phyloP scores from a whole-genome alignment of 2,113 vertebrate species.

The Orycteropus afer region DNA sequence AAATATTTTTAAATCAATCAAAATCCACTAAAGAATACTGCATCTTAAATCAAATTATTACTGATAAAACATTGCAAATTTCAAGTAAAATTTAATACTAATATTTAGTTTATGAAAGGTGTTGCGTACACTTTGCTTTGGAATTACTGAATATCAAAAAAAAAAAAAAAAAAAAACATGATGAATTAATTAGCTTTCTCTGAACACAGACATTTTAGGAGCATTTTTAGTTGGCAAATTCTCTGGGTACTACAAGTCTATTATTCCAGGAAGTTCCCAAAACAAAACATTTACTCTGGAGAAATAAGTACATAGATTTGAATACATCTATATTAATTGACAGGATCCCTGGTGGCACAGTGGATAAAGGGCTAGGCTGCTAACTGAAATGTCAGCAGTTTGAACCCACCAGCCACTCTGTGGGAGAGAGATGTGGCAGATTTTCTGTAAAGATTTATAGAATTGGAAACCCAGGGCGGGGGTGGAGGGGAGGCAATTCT shows the following conservation, averaged over 20 bases:
- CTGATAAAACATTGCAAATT: background rate
- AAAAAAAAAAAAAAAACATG: background rate
- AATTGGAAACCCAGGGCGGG: no score
- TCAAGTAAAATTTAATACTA: slow-evolving; percentile 10
- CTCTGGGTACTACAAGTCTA: slow-evolving; percentile 3
- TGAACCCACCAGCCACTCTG: background rate
- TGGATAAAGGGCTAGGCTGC: background rate
- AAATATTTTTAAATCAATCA: slow-evolving; percentile 2
- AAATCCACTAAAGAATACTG: slow-evolving; percentile 8
- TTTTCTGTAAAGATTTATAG: background rate
- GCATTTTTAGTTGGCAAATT: slow-evolving; percentile 53
- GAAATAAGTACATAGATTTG: slow-evolving; percentile 48
- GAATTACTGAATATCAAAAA: background rate
- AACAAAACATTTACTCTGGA: slow-evolving; percentile 69
- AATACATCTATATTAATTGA: slow-evolving; percentile 55
- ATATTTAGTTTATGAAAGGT: background rate
- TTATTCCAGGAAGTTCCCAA: slow-evolving; percentile 58
- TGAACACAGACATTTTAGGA: slow-evolving; percentile 9
- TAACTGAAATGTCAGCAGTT: background rate
- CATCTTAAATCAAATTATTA: background rate
- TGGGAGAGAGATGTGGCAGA: background rate
- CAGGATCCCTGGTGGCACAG: background rate
- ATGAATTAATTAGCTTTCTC: background rate
- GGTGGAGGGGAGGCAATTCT: background rate
- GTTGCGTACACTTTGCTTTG: background rate